Evolutionary conservation across 2,888 invertebrate genomes (phyloP), one percentile per base, ranked within the genome.

Genomic region (Trichogramma evanescens): DNA sequence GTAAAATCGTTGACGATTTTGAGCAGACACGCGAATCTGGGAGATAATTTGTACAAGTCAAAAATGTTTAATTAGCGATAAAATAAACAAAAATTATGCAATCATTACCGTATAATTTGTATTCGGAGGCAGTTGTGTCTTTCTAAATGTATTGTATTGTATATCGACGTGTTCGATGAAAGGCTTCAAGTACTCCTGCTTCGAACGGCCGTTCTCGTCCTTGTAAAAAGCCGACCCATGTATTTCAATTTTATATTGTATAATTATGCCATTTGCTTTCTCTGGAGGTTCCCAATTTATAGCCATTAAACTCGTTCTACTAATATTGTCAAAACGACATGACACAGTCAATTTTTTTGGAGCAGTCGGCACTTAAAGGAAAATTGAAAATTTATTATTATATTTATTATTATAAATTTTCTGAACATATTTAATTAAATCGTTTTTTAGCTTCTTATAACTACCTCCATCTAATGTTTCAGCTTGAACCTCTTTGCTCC

Each of bases 381-480:
- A 60, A 46, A 50, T n/a, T 40, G 8, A 9, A 1, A 45, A 8
- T 5, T 41, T 6, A 44, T 10, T 39, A 54, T 9, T 39, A 38
- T 45, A 5, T n/a, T n/a, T n/a, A n/a, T n/a, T n/a, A n/a, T n/a
- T n/a, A n/a, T n/a, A 5, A 54, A 38, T 46, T 46, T 54, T 54
- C 3, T 3, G 1, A 26, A 26, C 26, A 2, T 26, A 26, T 54
- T 38, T n/a, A 44, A 26, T 38, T n/a, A 44, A 26, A 7, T 45
- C 40, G 8, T 45, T n/a, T 40, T 44, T 26, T 48, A 38, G 1
- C 44, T 41, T 42, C n/a, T 6, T 2, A 52, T 6, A 52, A 57
- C 6, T 69, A 80, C 79, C 76, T 3, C 93, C 93, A 74, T 93
- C 93, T 79, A 91, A 82, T 0, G 93, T 93, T 0, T 89, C 89